Base-by-base conservation (phyloP, 1,140 invertebrate genomes). In the Micrasema minimum region DNA sequence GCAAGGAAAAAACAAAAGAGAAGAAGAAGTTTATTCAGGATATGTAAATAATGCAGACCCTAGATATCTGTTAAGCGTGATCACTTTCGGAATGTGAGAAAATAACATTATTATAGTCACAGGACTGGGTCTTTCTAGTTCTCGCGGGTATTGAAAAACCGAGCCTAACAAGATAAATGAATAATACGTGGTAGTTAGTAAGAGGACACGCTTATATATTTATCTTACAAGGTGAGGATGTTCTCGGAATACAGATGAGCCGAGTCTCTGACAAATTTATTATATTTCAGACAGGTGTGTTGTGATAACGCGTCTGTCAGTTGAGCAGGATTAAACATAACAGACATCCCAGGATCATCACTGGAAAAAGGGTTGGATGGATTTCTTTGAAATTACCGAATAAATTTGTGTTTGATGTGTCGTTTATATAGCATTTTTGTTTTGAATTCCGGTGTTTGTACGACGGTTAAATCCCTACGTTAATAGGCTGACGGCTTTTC, bases 211-310 rank as follows among this genome's bases (percentile, higher is more conserved):
- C 61, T 46, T 16, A 12, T 31, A 55, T 50, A 67, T 67, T 46
- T 69, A 69, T 61, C 51, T 69, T 23, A 66, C 31, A n/a, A 51
- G 46, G 48, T 51, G 46, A n/a, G 64, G 45, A 66, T 66, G 46
- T 16, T 22, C 48, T 41, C 26, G 11, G 64, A 50, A 66, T 66
- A 51, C 45, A 51, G 64, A 66, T 66, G 64, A 51, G 64, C 23
- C 59, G 35, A 53, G 50, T 66, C 64, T 35, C 48, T 22, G 45
- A 38, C 45, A 51, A 66, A 66, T 66, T 50, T 53, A 66, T 66
- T 66, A 66, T 31, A 50, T 66, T 46, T 35, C 46, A 31, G 64
- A 66, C 64, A 66, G 64, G 64, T 66, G 64, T 66, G 64, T 53
- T 66, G 45, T 66, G 64, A 66, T 51, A 66, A 37, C 45, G 48